phyloP scores from a whole-genome alignment of 2,113 vertebrate genomes.

The Raphicerus campestris region DNA sequence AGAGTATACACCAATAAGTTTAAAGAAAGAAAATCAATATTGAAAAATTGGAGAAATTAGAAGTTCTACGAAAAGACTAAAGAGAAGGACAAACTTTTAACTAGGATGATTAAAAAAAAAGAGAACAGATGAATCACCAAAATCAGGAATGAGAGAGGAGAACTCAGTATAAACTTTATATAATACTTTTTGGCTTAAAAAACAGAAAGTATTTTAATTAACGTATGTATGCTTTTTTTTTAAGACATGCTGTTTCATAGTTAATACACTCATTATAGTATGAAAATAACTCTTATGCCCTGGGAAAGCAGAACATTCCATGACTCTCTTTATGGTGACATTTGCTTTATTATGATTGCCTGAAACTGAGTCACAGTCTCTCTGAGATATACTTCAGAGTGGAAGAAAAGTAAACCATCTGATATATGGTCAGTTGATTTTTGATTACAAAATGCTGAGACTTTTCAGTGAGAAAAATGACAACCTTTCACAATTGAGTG shows the following conservation, averaged over 20 bases:
- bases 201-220: neutral
- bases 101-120: neutral
- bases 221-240: neutral
- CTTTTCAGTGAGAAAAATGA: neutral
- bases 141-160: neutral
- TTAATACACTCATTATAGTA: neutral
- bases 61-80: neutral
- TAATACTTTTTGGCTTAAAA: neutral
- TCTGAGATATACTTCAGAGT: neutral
- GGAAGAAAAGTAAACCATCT: neutral
- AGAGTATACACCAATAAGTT: neutral
- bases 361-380: neutral
- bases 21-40: neutral
- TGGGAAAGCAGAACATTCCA: neutral
- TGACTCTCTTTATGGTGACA: neutral
- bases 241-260: neutral
- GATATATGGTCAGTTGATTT: neutral
- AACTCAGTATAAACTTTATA: neutral
- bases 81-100: neutral
- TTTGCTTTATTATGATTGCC: neutral
- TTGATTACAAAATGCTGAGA: neutral
- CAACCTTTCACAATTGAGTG: neutral
- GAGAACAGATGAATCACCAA: neutral
- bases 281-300: neutral
- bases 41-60: neutral